These are phyloP conservation scores for Nipponia nippon DNA, from an alignment of 2,113 vertebrate genomes.

Conservation along the genomic window DNA sequence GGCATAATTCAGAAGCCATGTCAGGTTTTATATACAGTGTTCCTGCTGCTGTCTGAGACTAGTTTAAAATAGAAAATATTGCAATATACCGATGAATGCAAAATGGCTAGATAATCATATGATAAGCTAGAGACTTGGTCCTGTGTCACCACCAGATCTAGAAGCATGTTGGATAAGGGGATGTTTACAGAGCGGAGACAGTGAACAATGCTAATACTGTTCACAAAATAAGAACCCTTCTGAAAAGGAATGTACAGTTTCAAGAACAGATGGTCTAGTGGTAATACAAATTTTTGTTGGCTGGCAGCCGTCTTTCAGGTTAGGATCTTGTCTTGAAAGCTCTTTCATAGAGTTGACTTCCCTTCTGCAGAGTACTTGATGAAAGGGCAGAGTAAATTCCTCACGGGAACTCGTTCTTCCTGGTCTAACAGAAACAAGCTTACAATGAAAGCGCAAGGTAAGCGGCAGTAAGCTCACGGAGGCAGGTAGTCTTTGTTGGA, in stretches of 20 bases:
- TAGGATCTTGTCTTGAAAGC: constrained; percentile 33
- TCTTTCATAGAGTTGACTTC: background rate
- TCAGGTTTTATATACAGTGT: background rate
- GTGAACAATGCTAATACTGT: constrained; percentile 2
- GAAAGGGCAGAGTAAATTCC: background rate
- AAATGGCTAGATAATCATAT: background rate
- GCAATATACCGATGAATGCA: background rate
- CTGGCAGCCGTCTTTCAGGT: constrained; percentile 30
- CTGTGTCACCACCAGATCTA: background rate
- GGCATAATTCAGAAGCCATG: background rate
- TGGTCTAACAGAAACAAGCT: background rate
- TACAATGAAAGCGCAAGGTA: background rate
- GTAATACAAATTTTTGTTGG: constrained; percentile 30
- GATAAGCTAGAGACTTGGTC: background rate
- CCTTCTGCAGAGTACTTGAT: background rate
- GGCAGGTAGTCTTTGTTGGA: background rate
- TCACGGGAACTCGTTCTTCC: background rate
- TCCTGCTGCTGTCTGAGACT: background rate
- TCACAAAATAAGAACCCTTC: constrained; percentile 16
- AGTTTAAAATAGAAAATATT: background rate
- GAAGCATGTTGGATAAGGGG: background rate
- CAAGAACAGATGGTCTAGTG: constrained; percentile 29
- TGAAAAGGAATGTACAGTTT: constrained; percentile 12
- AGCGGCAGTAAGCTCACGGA: rapidly evolving
- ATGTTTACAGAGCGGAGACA: background rate